Base-by-base conservation (phyloP, 1,140 invertebrate genomes). In the Drosophila rhopaloa region DNA sequence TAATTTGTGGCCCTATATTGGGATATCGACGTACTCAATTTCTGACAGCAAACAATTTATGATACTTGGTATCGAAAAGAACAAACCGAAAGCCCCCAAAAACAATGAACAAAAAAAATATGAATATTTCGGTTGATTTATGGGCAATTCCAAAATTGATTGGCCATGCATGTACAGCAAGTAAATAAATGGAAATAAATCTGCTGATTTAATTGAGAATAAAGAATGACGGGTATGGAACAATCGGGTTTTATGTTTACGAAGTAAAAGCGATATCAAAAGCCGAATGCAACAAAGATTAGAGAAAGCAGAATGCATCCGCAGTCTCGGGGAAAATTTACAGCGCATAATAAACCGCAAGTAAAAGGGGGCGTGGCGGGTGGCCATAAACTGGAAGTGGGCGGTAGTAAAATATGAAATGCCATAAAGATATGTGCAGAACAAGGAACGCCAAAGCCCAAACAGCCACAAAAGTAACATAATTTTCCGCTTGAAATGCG, bases 401-500 rank as follows among this genome's bases (percentile, higher is more conserved):
- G 68, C 13, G 56, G 73, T 43, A 76, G 62, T 76, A 76, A 77
- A 61, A 86, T 81, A 81, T 75, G 72, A 78, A 85, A 78, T 66
- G 65, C 56, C 82, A 78, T 81, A 78, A 81, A 85, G 72, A 81
- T 75, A 68, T 78, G 56, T 59, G 4, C 60, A 41, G 40, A 72
- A 58, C 35, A 67, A 37, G 54, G 11, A 62, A 44, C 67, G 19
- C 19, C 38, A 46, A 46, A 55, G 32, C 29, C 41, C 54, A 48
- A 56, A 82, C 56, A 76, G 73, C 58, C 65, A 59, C 73, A 76
- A 77, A 83, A 83, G 81, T 61, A 83, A 83, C 76, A 83, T 83
- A 76, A 83, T 83, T 84, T 83, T 83, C 81, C 62, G 80, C 76
- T 54, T 74, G 80, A 76, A 79, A 84, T 71, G 57, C 61, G 38